These are phyloP conservation scores for Melospiza georgiana DNA, from an alignment of 2,113 vertebrate species.

Conservation along the genomic window DNA sequence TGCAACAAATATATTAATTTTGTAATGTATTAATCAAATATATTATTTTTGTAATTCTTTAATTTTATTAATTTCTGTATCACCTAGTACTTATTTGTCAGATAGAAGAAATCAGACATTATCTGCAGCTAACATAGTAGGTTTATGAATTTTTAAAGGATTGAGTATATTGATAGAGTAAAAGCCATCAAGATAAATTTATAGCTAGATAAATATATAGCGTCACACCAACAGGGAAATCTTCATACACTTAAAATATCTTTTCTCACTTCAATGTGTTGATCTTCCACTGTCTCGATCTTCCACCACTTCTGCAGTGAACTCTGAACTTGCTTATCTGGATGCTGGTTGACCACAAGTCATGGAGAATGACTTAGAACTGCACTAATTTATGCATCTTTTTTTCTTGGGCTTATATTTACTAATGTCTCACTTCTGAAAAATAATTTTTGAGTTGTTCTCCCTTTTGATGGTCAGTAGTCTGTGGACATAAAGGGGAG, in stretches of 20 bases:
- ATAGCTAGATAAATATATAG: background rate
- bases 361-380: background rate
- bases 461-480: background rate
- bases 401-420: background rate
- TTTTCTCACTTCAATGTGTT: background rate
- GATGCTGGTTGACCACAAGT: background rate
- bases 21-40: background rate
- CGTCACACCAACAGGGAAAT: background rate
- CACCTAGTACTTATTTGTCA: background rate
- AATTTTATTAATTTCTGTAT: background rate
- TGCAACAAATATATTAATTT: background rate
- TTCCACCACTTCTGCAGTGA: background rate
- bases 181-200: background rate
- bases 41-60: background rate
- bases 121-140: background rate
- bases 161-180: background rate
- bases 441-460: background rate
- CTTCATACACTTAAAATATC: background rate
- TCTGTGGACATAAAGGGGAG: background rate
- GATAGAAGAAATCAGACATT: background rate
- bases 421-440: background rate
- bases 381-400: background rate
- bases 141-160: background rate
- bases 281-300: rapidly evolving
- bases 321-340: background rate